Base-by-base conservation (phyloP, 2,888 invertebrate species). In the Lordiphosa andalusiaca region DNA sequence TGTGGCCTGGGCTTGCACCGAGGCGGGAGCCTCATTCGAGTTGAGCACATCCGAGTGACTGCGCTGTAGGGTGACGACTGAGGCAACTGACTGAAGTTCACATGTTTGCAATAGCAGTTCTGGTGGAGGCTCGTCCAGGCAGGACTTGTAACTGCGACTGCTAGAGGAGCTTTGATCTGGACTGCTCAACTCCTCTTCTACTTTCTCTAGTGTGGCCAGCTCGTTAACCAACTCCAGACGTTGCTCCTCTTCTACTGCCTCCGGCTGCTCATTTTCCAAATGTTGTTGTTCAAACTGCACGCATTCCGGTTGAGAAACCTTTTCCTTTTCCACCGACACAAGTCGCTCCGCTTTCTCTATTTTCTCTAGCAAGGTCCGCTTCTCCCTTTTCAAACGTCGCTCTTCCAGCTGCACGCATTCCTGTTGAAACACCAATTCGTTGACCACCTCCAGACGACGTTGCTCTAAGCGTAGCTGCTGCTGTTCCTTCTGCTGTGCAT, bases 31-130 rank as follows among this genome's bases (percentile, higher is more conserved):
- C 1, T 41, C 83, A 71, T 89, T 89, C 0, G 80, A 86, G 59
- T 89, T 89, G 0, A 87, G 54, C 21, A 73, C 69, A 67, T 89
- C 88, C 0, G 86, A 85, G 25, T 64, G 57, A 58, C 77, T 86
- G 19, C 75, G 74, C 44, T 80, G 77, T 1, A 41, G 50, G 16
- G 13, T 35, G 5, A 36, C 40, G 6, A 19, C 36, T 19, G 33
- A n/a, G 21, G 30, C 6, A 6, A 19, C 1, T 2, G 9, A n/a
- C 13, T 25, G 19, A 2, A 13, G 0, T 3, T 16, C 7, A 7
- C 25, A 25, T 7, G 25, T 6, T 25, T 7, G 25, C 25, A 25
- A 2, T 7, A 6, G n/a, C 5, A 25, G 7, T 13, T 54, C 67
- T 1, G 10, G 39, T 19, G 16, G 16, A 2, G 40, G 47, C 13